These are phyloP conservation scores for Acrobasis consociella DNA, from an alignment of 2,888 invertebrate species.

Conservation along the genomic window DNA sequence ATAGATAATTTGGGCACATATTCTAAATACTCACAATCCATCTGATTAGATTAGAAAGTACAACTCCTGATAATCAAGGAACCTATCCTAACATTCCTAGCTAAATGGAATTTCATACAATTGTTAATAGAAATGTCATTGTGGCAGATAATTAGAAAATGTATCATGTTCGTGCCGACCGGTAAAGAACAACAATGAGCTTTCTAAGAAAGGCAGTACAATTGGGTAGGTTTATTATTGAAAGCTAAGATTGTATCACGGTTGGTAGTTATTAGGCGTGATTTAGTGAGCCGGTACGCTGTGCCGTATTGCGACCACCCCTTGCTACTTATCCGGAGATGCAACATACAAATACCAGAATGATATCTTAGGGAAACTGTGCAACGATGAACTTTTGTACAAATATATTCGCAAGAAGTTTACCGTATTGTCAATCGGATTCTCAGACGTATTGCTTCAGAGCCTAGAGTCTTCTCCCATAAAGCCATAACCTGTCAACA, in stretches of 20 bases:
- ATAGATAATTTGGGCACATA: no score
- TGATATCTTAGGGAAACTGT: no score
- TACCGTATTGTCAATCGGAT: no score
- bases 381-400: no score
- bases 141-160: slow-evolving; percentile 66
- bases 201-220: slow-evolving; percentile 71
- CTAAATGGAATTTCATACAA: slow-evolving; percentile 35
- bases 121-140: slow-evolving; percentile 68
- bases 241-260: slow-evolving; percentile 75
- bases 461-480: no score
- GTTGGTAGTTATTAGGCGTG: slow-evolving; percentile 68
- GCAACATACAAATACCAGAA: no score
- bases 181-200: slow-evolving; percentile 64
- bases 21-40: neutral
- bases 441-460: no score
- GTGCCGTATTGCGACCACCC: no score
- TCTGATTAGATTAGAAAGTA: slow-evolving; percentile 9
- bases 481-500: no score
- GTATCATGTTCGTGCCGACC: slow-evolving; percentile 43
- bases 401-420: no score
- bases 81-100: neutral
- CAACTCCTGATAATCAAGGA: slow-evolving; percentile 9
- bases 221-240: slow-evolving; percentile 76
- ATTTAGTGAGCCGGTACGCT: neutral
- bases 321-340: no score